Percentiles rank a stretch among this genome's conserved stretches.
phyloP scores from a whole-genome alignment of 2,888 invertebrate genomes.

The Adelphocoris suturalis region DNA sequence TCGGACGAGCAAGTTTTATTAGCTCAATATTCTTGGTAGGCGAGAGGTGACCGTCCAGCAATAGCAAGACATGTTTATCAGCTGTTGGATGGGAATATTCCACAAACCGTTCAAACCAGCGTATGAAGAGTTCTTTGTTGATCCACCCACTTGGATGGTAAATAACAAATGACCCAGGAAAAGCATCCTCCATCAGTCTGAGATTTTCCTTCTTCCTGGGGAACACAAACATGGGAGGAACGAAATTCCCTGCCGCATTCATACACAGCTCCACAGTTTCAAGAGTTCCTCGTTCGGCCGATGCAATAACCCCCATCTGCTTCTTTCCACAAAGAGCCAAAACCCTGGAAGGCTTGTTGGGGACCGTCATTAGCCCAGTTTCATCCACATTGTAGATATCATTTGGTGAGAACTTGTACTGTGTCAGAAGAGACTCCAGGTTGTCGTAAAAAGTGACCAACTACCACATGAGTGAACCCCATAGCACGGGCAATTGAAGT shows the following conservation, averaged over 20 bases:
- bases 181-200: slow-evolving; percentile 75
- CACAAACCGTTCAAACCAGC: slow-evolving; percentile 72
- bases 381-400: neutral
- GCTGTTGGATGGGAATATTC: slow-evolving; percentile 18
- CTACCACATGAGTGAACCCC: neutral
- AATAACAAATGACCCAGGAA: slow-evolving; percentile 76
- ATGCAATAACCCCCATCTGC: neutral
- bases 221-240: neutral
- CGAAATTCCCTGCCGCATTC: neutral
- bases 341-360: neutral
- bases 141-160: slow-evolving; percentile 77
- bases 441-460: neutral
- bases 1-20: neutral
- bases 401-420: neutral
- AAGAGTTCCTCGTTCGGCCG: neutral
- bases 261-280: neutral
- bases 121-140: neutral
- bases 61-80: neutral
- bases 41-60: slow-evolving; percentile 3
- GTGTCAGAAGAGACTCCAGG: neutral
- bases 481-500: neutral
- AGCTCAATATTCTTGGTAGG: neutral
- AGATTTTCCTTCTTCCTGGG: neutral
- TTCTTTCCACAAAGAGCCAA: neutral
- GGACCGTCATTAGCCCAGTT: neutral